phyloP scores from a whole-genome alignment of 2,888 invertebrate species.

The Pheosia gnoma region DNA sequence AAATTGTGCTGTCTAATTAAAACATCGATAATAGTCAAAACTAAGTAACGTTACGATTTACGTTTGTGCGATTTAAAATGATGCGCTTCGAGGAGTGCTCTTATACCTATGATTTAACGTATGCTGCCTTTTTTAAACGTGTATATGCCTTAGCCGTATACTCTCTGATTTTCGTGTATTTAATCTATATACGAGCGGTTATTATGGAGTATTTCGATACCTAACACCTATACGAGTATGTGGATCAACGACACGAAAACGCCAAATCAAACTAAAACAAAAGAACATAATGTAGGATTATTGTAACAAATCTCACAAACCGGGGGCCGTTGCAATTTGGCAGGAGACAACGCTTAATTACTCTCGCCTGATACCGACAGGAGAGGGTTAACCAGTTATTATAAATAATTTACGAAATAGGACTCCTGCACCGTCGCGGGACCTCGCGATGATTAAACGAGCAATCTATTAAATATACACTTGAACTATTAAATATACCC shows the following conservation, averaged over 20 bases:
- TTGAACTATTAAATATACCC: conserved; percentile 24
- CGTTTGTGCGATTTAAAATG: too few relatives aligned
- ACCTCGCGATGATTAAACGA: conserved; percentile 31
- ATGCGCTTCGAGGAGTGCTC: too few relatives aligned
- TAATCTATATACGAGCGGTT: too few relatives aligned
- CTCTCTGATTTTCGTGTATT: too few relatives aligned
- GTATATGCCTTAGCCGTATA: too few relatives aligned
- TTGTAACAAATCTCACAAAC: conserved; percentile 37
- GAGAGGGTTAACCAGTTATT: conserved; percentile 56
- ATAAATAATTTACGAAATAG: conserved; percentile 59
- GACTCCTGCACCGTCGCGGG: conserved; percentile 23
- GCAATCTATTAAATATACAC: conserved; percentile 31
- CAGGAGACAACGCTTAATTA: conserved; percentile 60
- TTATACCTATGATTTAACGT: too few relatives aligned
- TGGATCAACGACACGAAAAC: background rate
- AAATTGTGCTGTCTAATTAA: too few relatives aligned
- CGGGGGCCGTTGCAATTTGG: conserved; percentile 43
- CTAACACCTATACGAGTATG: background rate
- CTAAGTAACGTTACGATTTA: too few relatives aligned
- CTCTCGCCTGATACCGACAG: conserved; percentile 52
- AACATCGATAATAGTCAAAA: too few relatives aligned
- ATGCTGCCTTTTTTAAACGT: too few relatives aligned
- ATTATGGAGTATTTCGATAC: too few relatives aligned
- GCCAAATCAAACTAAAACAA: conserved; percentile 18
- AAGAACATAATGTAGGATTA: conserved; percentile 27